Percentiles rank a stretch among this genome's conserved stretches.
These are phyloP conservation scores for Trachymyrmex septentrionalis DNA, from an alignment of 1,140 invertebrate genomes.

Conservation along the genomic window DNA sequence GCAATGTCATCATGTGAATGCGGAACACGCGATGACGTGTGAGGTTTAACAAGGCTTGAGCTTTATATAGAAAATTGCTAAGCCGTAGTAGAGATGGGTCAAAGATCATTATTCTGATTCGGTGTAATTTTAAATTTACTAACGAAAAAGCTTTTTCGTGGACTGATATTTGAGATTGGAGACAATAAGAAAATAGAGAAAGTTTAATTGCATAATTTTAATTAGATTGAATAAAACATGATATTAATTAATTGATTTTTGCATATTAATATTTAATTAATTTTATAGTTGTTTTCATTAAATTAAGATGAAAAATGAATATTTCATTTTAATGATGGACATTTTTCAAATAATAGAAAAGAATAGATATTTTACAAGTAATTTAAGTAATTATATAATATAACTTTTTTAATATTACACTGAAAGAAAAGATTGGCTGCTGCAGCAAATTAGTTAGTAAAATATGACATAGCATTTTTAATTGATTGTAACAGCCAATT, in stretches of 20 bases:
- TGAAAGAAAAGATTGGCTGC: no score
- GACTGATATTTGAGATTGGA: neutral
- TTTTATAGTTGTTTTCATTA: neutral
- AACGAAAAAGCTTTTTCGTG: neutral
- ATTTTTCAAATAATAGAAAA: neutral
- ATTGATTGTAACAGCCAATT: no score
- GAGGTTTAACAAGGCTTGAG: neutral
- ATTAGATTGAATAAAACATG: neutral
- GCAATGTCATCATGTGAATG: slow-evolving; percentile 50
- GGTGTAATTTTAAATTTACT: neutral
- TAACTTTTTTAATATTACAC: neutral
- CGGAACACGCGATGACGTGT: slow-evolving; percentile 41
- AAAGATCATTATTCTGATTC: neutral
- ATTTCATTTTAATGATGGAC: neutral
- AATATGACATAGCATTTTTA: no score
- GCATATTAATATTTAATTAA: neutral
- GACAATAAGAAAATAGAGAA: neutral
- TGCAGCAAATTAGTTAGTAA: no score
- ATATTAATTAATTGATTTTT: slow-evolving; percentile 1
- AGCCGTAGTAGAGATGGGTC: neutral
- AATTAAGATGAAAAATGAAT: neutral
- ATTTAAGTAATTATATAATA: neutral
- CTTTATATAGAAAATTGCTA: neutral
- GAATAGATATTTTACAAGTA: neutral
- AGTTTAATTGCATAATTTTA: neutral